Conservation (phyloP, 2,113 vertebrate genomes). For the Sturnira hondurensis region DNA sequence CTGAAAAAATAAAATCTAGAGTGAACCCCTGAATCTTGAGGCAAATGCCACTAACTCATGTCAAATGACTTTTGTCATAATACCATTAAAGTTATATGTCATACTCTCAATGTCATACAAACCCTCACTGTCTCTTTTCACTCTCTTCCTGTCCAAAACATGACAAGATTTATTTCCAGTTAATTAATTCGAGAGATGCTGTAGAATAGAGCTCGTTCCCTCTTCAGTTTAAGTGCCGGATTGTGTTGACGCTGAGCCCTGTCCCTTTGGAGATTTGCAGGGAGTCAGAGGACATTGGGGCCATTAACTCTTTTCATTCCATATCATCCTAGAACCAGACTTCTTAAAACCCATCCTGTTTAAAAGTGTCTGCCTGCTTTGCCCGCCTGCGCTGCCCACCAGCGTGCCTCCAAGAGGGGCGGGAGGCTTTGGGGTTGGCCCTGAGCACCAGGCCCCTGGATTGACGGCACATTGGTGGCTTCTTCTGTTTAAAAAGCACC, state of each 20-base stretch:
- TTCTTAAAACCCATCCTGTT: rapidly evolving
- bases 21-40: not conserved
- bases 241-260: constrained; percentile 78
- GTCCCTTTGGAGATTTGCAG: constrained; percentile 76
- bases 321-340: not conserved
- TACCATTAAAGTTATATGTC: not conserved
- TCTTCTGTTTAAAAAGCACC: not conserved
- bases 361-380: rapidly evolving
- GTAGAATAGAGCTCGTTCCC: constrained; percentile 76
- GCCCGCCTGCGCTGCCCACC: rapidly evolving
- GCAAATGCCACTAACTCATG: not conserved
- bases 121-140: constrained; percentile 81
- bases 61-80: not conserved
- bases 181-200: constrained; percentile 84
- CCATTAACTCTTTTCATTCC: constrained; percentile 72
- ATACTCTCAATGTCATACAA: not conserved
- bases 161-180: constrained; percentile 85
- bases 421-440: rapidly evolving
- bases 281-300: constrained; percentile 40
- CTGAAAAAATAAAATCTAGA: not conserved
- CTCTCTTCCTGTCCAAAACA: constrained; percentile 81
- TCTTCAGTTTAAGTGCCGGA: constrained; percentile 74
- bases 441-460: no score
- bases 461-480: rapidly evolving
- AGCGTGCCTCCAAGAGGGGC: rapidly evolving